phyloP scores from a whole-genome alignment of 2,888 invertebrate species.

The Hecatera dysodea region DNA sequence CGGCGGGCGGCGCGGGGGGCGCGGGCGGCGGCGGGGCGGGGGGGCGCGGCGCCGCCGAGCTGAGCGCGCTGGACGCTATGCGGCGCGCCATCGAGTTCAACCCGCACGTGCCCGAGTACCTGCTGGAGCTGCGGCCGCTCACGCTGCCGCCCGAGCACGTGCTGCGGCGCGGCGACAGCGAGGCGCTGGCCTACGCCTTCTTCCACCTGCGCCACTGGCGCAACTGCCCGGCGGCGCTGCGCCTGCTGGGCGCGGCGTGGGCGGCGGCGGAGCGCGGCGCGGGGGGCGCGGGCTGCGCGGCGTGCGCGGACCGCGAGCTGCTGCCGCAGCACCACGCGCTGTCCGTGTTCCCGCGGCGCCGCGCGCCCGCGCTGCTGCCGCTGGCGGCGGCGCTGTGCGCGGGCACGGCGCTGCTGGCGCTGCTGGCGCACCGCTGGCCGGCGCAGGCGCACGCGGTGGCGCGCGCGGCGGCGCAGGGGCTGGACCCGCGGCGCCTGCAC shows the following conservation, averaged over 20 bases:
- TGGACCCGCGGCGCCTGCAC: conserved; percentile 69
- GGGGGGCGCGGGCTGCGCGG: conserved; percentile 92
- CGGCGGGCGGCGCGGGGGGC: conserved; percentile 98
- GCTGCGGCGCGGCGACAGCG: conserved; percentile 98
- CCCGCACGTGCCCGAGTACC: conserved; percentile 99
- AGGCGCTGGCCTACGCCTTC: conserved; percentile 99
- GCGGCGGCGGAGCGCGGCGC: conserved; percentile 92
- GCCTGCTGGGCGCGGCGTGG: conserved; percentile 96
- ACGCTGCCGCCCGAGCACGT: conserved; percentile 99
- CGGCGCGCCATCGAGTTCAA: conserved; percentile 99
- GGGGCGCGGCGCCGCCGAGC: conserved; percentile 96
- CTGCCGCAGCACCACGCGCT: conserved; percentile 94
- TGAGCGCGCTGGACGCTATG: conserved; percentile 95
- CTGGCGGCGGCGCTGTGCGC: conserved; percentile 95
- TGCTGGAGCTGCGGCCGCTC: conserved; percentile 98
- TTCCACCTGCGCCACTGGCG: conserved; percentile 99
- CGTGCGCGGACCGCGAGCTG: conserved; percentile 96
- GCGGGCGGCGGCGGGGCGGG: conserved; percentile 92
- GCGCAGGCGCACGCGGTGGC: conserved; percentile 70
- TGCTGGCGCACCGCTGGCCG: conserved; percentile 77
- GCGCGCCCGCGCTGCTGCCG: conserved; percentile 96
- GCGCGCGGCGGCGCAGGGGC: conserved; percentile 64
- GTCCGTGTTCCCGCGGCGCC: conserved; percentile 94
- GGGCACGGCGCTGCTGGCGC: conserved; percentile 93
- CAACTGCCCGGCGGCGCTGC: conserved; percentile 98